Evolutionary conservation across 2,113 vertebrate species (phyloP), one percentile per base, ranked within the genome.

Genomic region (Oncorhynchus masou): DNA sequence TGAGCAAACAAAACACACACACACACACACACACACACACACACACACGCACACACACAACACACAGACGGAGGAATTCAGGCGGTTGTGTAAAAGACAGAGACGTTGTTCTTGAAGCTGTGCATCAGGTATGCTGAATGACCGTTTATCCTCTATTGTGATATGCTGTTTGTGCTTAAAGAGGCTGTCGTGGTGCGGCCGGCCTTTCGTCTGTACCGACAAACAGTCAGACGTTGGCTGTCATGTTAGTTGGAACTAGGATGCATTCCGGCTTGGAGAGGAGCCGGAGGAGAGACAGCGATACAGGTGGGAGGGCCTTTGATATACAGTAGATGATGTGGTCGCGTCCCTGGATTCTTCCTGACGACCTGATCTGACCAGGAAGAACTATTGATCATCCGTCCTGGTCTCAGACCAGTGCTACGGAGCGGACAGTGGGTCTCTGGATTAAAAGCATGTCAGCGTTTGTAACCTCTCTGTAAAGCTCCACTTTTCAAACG

Each of bases 401-500:
- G 84, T 15, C 25, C 31, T 4, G 8, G 3, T 75, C 65, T 75
- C 45, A 3, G 39, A 73, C 65, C 81, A 48, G 74, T 74, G 79
- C 78, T 1, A 31, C 16, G 45, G 79, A 2, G 76, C 86, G 86
- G 85, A 87, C 85, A 77, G 88, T n/a, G 68, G 70, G 68, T 2
- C 2, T 82, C 76, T 11, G 89, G 91, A 90, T 93, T 90, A 91
- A 87, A 88, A 77, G 85, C 85, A 80, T 59, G 88, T 91, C 91
- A 92, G 92, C 88, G 81, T 87, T 91, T 90, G 89, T 79, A 78
- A 12, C 83, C 59, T 75, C 84, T 78, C 84, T 78, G 78, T 83
- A 91, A 91, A 91, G 87, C 91, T 92, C 87, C 86, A 92, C 90
- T 91, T 93, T 92, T 92, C 89, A 92, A 91, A 89, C 86, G 84